Percentiles rank a stretch among this genome's conserved stretches.
phyloP scores from a whole-genome alignment of 2,797 vertebrate genomes.

The Smutsia temminckii region DNA sequence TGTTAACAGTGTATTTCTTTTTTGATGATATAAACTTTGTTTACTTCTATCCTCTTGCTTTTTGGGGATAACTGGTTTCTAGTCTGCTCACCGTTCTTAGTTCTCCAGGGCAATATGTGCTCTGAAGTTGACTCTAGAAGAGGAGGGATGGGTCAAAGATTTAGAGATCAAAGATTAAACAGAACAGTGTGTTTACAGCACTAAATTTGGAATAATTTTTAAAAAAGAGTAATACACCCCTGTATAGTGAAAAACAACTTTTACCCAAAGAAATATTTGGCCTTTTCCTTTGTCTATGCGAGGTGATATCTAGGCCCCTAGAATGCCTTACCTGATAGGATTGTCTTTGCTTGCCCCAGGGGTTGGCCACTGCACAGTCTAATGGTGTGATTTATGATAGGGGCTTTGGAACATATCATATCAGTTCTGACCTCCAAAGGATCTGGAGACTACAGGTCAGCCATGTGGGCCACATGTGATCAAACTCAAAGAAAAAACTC shows the following conservation, averaged over 20 bases:
- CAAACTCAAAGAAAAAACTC: not conserved
- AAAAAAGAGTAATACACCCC: not conserved
- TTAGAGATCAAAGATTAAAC: not conserved
- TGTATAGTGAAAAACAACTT: slow-evolving; percentile 13
- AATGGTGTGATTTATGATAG: not conserved
- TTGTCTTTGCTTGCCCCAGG: not conserved
- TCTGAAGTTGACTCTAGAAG: not conserved
- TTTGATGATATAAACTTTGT: not conserved
- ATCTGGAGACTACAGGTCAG: not conserved
- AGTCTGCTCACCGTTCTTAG: not conserved
- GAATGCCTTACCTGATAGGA: not conserved
- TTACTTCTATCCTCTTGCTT: not conserved
- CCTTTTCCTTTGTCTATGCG: not conserved
- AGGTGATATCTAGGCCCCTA: not conserved
- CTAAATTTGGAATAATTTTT: not conserved
- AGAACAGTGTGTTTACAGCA: not conserved
- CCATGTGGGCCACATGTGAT: not conserved
- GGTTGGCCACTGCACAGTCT: not conserved
- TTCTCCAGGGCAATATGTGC: not conserved
- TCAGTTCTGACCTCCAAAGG: not conserved
- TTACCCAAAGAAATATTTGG: not conserved
- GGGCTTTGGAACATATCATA: not conserved
- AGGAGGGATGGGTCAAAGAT: not conserved
- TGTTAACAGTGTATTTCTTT: not conserved
- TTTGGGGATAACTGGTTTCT: not conserved